Evolutionary conservation across 1,140 invertebrate species (phyloP), one percentile per base, ranked within the genome.

Genomic region (Drosophila yakuba): DNA sequence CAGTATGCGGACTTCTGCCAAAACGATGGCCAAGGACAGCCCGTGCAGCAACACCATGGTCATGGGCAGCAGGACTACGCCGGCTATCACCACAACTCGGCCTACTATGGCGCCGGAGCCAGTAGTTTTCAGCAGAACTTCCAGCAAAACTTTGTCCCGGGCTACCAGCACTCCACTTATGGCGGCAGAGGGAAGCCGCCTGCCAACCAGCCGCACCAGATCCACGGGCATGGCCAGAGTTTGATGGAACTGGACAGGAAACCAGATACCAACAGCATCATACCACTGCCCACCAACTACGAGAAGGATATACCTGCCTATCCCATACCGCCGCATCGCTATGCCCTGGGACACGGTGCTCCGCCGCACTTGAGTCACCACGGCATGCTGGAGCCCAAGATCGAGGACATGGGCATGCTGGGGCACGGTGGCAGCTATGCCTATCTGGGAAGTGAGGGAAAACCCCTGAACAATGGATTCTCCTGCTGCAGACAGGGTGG

Each of bases 401-500:
- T 91, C 12, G 90, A 91, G 61, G 86, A 91, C n/a, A 89, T 91
- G 73, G 76, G 82, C 23, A 88, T 82, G 72, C 64, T 84, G 41
- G 74, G 82, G 0, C 71, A 80, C 6, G 74, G 80, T 1, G 45
- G 63, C 7, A 93, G 93, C 0, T 95, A 95, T 80, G 80, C 94
- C 43, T 96, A 94, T 85, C 91, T 94, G 39, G 95, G 95, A 2
- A 95, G 95, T 2, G 95, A 96, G 39, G 95, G 95, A 7, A 94
- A 93, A 58, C 54, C 78, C 8, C 4, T 77, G 6, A 91, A 84
- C 45, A 85, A 78, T 58, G 95, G 95, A 2, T 95, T 95, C 20
- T 95, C 95, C 75, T 96, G 95, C 73, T 96, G 95, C 91, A 93
- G 95, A 43, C 94, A 95, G 84, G 95, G 95, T 8, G 95, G 95